Base-by-base conservation (phyloP, 2,113 vertebrate species). In the Melierax canorus region DNA sequence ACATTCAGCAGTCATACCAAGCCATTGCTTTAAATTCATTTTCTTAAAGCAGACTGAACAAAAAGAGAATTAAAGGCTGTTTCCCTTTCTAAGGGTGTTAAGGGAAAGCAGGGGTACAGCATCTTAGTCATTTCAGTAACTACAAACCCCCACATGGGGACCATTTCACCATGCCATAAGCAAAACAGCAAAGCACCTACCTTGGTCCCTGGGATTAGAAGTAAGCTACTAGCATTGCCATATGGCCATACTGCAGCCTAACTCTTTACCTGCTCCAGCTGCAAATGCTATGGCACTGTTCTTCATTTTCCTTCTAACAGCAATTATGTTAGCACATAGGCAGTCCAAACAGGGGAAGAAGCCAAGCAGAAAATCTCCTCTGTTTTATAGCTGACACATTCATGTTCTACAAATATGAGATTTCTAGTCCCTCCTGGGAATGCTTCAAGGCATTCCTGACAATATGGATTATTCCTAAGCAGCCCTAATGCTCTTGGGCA, bases 361-460 rank as follows among this genome's bases (percentile, higher is more conserved):
- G 67, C 43, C 58, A 90, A 92, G 60, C 5, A 67, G 72, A 90
- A 94, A 78, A 78, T 71, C 38, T 80, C 11, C 4, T 63, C 56
- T 78, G 27, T 83, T 96, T 66, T 45, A 86, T 43, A 91, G 66
- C 73, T 91, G 88, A 96, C 88, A 93, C 41, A 82, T 87, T 53
- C 19, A 81, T 75, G 39, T 75, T 86, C 66, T 82, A 84, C 36
- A 79, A 81, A 91, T 72, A 81, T 1, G 5, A 58, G 34, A 90
- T 58, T 74, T 88, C 64, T 75, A 72, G 29, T 94, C 45, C 60
- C 86, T 92, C 73, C 38, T 60, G 32, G 73, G 68, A 91, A 72
- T 38, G 73, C 84, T 88, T 87, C 71, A 87, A 94, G 76, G 56
- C 77, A 95, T 73, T 88, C 41, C 59, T 77, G 94, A 86, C 79